Evolutionary conservation across 2,888 invertebrate genomes (phyloP).

Genomic region (Lumbricus terrestris): DNA sequence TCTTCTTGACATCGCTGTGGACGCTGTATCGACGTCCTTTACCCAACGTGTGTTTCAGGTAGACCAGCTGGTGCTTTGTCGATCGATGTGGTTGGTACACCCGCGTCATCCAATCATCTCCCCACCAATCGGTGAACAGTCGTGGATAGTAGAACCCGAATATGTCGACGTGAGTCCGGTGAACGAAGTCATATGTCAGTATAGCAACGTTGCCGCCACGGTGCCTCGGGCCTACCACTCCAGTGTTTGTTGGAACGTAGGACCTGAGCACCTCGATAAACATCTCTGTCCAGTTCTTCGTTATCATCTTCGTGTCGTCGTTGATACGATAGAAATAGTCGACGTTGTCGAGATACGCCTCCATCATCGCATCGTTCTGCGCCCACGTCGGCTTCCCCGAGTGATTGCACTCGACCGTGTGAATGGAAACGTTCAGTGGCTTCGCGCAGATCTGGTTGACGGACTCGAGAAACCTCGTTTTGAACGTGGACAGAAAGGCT

Average conservation of each 20-base stretch:
- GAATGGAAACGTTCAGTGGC: conserved; percentile 19
- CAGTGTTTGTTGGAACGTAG: conserved; percentile 32
- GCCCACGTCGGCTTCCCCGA: conserved; percentile 39
- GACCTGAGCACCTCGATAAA: conserved; percentile 29
- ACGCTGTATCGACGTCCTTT: conserved; percentile 24
- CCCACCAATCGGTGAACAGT: conserved; percentile 38
- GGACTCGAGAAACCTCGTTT: conserved; percentile 15
- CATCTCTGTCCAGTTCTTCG: conserved; percentile 31
- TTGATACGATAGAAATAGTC: conserved; percentile 40
- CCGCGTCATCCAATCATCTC: conserved; percentile 39
- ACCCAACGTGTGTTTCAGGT: conserved; percentile 21
- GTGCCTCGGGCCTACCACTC: conserved; percentile 40
- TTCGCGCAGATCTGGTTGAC: conserved; percentile 18
- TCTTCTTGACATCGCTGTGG: background rate
- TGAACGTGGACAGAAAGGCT: conserved; percentile 20
- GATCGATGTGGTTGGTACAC: conserved; percentile 36
- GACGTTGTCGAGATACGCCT: conserved; percentile 37
- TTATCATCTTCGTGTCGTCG: conserved; percentile 34
- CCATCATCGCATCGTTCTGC: conserved; percentile 43
- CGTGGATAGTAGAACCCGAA: conserved; percentile 40
- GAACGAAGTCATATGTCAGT: conserved; percentile 39
- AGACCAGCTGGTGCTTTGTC: conserved; percentile 23
- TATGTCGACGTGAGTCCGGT: conserved; percentile 37
- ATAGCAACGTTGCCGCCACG: conserved; percentile 35
- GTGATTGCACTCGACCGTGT: conserved; percentile 37